Evolutionary conservation across 2,797 vertebrate genomes (phyloP).

Genomic region (Remorina albescens): DNA sequence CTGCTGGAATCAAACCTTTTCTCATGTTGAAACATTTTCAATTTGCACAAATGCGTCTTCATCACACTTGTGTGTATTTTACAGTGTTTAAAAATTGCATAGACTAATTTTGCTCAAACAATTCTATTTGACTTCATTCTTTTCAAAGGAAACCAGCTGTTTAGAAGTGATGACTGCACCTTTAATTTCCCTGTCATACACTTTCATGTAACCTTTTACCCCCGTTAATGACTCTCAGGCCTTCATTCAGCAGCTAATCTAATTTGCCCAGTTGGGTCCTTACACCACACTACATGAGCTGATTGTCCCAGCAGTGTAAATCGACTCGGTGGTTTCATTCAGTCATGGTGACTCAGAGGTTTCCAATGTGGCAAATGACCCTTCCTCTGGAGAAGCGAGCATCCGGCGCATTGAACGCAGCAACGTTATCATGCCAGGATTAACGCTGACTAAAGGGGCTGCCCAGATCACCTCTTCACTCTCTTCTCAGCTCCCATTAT

Average conservation of each 20-base stretch:
- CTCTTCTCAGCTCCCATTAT: conserved; percentile 4
- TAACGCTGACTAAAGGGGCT: conserved; percentile 13
- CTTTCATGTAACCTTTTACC: not conserved
- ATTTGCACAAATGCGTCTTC: not conserved
- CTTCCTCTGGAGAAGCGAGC: conserved; percentile 17
- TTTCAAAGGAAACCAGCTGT: not conserved
- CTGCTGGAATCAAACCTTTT: no score
- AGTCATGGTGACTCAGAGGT: not conserved
- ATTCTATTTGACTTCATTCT: not conserved
- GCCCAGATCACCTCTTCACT: not conserved
- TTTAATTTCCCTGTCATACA: not conserved
- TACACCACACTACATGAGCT: not conserved
- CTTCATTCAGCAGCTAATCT: conserved; percentile 6
- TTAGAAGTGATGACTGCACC: not conserved
- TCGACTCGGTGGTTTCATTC: conserved; percentile 6
- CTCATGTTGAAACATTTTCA: no score
- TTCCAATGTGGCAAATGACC: conserved; percentile 12
- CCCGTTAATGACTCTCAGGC: not conserved
- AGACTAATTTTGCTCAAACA: not conserved
- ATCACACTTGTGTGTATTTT: not conserved
- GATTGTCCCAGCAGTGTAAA: conserved; percentile 5
- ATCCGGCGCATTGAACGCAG: conserved; percentile 1
- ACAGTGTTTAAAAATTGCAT: not conserved
- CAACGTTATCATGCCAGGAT: conserved; percentile 5
- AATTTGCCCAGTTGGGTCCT: conserved; percentile 8